Base-by-base conservation (phyloP, 2,888 invertebrate species). In the Catocala fraxini region DNA sequence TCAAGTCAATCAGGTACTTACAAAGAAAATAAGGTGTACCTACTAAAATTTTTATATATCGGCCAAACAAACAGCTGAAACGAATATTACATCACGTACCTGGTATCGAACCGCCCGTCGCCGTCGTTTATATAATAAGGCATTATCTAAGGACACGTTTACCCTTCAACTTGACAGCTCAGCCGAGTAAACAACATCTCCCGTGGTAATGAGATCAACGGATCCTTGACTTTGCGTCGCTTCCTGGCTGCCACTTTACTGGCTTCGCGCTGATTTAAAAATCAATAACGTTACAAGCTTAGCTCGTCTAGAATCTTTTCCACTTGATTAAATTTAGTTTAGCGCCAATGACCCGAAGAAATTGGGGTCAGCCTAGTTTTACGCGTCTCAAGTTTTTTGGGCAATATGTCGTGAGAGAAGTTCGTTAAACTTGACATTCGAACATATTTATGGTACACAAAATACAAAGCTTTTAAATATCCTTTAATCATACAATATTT, bases 121-220 rank as follows among this genome's bases (percentile, higher is more conserved):
- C 12, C 46, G 13, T 4, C n/a, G 5, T n/a, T 5, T 12, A 10
- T 33, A 43, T 11, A 41, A n/a, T 39, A 10, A 35, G 12, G 9
- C 25, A 33, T 61, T 66, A 67, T 74, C 57, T 47, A 35, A 42
- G 33, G 33, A 41, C 46, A 42, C 25, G 47, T 56, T 42, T 60
- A 79, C 77, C 90, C 88, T 90, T 91, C 86, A 91, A 92, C 90
- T 91, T 91, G 91, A 86, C 83, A 79, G 71, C 62, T 62, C 51
- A 47, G 39, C 34, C 69, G 33, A 65, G 75, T 73, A 70, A 80
- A 78, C 70, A 79, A 47, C 56, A 62, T 73, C 75, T 80, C 86
- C 85, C 81, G 80, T 80, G 41, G 71, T 91, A 91, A 91, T 84
- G 77, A 83, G 90, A 92, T 92, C 85, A 87, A 71, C 56, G 77